Base-by-base conservation (phyloP, 2,888 invertebrate genomes). In the Conchocele bisecta region DNA sequence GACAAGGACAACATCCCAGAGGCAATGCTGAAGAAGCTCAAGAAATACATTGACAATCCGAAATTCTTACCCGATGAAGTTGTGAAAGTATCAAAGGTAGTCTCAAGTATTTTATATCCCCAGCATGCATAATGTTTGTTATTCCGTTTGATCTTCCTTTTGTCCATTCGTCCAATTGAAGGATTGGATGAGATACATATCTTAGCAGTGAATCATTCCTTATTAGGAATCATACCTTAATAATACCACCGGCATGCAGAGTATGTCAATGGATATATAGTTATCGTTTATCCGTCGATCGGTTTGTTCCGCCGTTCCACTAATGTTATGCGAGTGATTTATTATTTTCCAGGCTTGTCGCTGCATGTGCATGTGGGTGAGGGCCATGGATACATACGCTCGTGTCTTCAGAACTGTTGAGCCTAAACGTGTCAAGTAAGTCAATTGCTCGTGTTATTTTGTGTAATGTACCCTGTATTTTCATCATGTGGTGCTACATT, bases 351-450 rank as follows among this genome's bases (percentile, higher is more conserved):
- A 96, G 93, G 97, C 97, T 0, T 97, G 97, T 87, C 95, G 95
- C 82, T 97, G 97, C 9, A 94, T 98, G 92, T 97, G 97, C 82
- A 93, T 97, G 90, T 98, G 98, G 98, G 97, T 97, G 7, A 93
- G 95, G 87, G 97, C 98, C 0, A 95, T 98, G 87, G 96, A 97
- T 84, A 94, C 95, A 88, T 98, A 97, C 88, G 95, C 97, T 0
- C 95, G 95, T 91, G 95, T 97, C 0, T 96, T 94, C 91, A 94
- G 94, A 89, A 94, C 96, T 7, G 97, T 98, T 1, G 96, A 97
- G 87, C 97, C 97, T 0, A 98, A 98, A 91, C 94, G 96, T 60
- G 72, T 71, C 44, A 79, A 76, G 79, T 79, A 59, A 79, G 79
- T 53, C 20, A 7, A 35, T 13, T 13, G 11, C n/a, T 35, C n/a